phyloP scores from a whole-genome alignment of 2,797 vertebrate genomes.

The Triplophysa yarkandensis region DNA sequence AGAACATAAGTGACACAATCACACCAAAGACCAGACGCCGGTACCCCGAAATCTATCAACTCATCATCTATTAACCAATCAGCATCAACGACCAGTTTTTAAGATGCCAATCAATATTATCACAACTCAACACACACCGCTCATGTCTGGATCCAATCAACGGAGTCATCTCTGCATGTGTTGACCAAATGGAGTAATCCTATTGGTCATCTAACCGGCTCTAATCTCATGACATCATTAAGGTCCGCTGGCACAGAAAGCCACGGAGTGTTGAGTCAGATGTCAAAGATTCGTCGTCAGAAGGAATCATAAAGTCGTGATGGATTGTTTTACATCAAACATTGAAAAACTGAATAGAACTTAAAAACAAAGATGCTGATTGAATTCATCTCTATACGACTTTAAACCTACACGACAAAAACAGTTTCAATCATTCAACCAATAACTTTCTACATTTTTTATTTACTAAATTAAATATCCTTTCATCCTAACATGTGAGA shows the following conservation, averaged over 20 bases:
- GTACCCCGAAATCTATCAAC: too few species aligned
- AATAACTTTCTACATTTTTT: neutral
- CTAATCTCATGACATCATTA: slow-evolving; percentile 58
- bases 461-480: neutral
- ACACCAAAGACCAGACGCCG: too few species aligned
- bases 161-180: slow-evolving; percentile 56
- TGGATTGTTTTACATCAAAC: neutral
- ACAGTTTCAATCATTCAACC: neutral
- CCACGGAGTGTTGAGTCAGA: slow-evolving; percentile 39
- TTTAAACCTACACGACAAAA: too few species aligned
- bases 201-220: slow-evolving; percentile 57
- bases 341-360: neutral
- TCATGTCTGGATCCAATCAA: slow-evolving; percentile 38
- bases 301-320: neutral
- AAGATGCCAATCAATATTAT: neutral
- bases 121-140: neutral
- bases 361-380: neutral
- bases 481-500: too few species aligned
- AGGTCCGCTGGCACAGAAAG: slow-evolving; percentile 45
- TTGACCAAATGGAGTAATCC: slow-evolving; percentile 57
- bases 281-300: slow-evolving; percentile 14
- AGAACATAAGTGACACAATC: too few species aligned
- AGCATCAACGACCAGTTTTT: neutral
- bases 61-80: neutral
- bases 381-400: neutral